Conservation (phyloP, 92 coral and sea anemone genomes). For the Epizoanthus scotinus region DNA sequence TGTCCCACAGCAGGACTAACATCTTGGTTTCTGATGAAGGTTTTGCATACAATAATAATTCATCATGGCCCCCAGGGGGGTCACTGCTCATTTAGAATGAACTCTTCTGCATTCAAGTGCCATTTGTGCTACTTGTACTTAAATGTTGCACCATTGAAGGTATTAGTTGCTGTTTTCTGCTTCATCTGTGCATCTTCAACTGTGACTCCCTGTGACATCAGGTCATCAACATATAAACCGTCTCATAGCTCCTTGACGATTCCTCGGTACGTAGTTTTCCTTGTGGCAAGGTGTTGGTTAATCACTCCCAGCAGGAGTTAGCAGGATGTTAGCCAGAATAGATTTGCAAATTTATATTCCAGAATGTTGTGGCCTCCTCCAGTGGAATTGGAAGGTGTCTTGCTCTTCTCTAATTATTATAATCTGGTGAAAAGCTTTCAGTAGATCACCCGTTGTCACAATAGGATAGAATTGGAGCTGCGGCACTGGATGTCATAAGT, state of each 20-base stretch:
- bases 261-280: conserved; percentile 10
- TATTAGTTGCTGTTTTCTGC: conserved; percentile 8
- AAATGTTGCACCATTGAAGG: conserved; percentile 29
- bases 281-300: conserved; percentile 31
- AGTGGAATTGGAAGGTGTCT: conserved; percentile 41
- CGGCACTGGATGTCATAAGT: conserved; percentile 32
- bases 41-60: not conserved
- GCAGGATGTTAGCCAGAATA: conserved; percentile 42
- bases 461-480: conserved; percentile 17
- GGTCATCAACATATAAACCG: conserved; percentile 36
- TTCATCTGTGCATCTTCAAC: not conserved
- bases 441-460: conserved; percentile 36
- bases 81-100: conserved; percentile 11
- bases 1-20: conserved; percentile 17
- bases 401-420: conserved; percentile 26
- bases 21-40: not conserved
- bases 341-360: conserved; percentile 12
- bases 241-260: conserved; percentile 4
- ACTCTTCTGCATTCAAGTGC: conserved; percentile 41
- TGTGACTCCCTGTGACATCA: conserved; percentile 13
- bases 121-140: conserved; percentile 41
- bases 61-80: not conserved
- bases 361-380: conserved; percentile 33
- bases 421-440: conserved; percentile 29
- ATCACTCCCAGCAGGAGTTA: conserved; percentile 42